Conservation (phyloP, 2,888 invertebrate species). For the Euplexia lucipara region DNA sequence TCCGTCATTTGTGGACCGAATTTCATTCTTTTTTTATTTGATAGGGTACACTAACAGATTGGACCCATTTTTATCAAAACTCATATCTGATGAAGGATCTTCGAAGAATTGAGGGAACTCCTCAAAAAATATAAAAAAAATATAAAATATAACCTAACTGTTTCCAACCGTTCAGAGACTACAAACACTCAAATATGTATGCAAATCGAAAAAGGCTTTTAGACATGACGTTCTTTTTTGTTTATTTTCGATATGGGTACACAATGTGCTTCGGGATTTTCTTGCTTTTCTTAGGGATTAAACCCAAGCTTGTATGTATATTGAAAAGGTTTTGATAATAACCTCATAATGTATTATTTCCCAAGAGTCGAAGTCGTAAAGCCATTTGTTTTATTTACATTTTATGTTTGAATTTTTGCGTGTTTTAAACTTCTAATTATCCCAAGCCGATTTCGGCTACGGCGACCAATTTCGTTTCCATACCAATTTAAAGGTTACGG, state of each 20-base stretch:
- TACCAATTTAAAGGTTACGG: too few species aligned
- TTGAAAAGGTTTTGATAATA: background rate
- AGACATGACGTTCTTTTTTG: background rate
- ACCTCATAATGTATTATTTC: background rate
- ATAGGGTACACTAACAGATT: too few species aligned
- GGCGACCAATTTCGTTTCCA: too few species aligned
- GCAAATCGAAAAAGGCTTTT: background rate
- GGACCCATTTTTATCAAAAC: too few species aligned
- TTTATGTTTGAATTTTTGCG: background rate
- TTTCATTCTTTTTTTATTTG: too few species aligned
- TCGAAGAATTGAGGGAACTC: too few species aligned
- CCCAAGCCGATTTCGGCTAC: too few species aligned
- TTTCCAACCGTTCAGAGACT: background rate
- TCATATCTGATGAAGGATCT: too few species aligned
- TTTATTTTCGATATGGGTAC: conserved; percentile 2
- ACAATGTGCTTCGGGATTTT: background rate
- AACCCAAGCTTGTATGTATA: background rate
- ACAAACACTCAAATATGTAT: background rate
- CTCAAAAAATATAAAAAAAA: too few species aligned
- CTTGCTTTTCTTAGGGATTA: background rate
- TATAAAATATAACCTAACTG: background rate
- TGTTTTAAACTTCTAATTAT: too few species aligned
- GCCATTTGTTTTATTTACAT: background rate
- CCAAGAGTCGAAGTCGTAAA: background rate
- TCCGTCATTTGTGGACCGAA: too few species aligned